These are phyloP conservation scores for Brachyptera risi DNA, from an alignment of 2,888 invertebrate species.

Conservation along the genomic window DNA sequence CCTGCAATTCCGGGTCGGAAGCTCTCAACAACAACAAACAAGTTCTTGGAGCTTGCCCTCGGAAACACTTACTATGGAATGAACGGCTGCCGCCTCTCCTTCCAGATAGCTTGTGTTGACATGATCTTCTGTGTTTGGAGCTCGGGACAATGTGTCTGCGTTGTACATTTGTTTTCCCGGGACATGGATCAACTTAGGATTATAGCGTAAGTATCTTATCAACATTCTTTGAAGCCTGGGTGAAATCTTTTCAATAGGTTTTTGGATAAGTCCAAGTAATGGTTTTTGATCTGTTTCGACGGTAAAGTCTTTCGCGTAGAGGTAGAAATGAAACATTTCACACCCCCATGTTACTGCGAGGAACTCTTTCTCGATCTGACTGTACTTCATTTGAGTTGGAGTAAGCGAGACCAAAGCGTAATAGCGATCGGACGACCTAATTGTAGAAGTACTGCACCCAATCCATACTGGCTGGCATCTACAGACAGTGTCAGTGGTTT, in stretches of 20 bases:
- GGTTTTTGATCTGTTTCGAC: slow-evolving; percentile 17
- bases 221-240: slow-evolving; percentile 1
- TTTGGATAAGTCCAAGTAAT: slow-evolving; percentile 1
- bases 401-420: slow-evolving; percentile 31
- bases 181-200: not conserved
- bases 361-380: slow-evolving; percentile 6
- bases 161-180: slow-evolving; percentile 2
- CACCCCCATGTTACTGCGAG: not conserved
- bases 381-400: slow-evolving; percentile 25
- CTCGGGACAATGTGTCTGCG: slow-evolving; percentile 6
- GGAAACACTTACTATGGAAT: not conserved
- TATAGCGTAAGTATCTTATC: not conserved
- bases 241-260: not conserved
- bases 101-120: not conserved
- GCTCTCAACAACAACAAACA: not conserved
- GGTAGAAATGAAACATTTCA: slow-evolving; percentile 2
- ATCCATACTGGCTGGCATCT: slow-evolving; percentile 32
- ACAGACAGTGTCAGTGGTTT: slow-evolving; percentile 30
- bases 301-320: not conserved
- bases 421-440: slow-evolving; percentile 23
- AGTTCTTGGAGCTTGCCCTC: not conserved
- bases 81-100: not conserved
- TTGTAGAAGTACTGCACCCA: slow-evolving; percentile 32
- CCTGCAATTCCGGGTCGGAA: not conserved
- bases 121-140: not conserved